These are phyloP conservation scores for Malacoraja senta DNA, from an alignment of 2,797 vertebrate genomes.

Conservation along the genomic window DNA sequence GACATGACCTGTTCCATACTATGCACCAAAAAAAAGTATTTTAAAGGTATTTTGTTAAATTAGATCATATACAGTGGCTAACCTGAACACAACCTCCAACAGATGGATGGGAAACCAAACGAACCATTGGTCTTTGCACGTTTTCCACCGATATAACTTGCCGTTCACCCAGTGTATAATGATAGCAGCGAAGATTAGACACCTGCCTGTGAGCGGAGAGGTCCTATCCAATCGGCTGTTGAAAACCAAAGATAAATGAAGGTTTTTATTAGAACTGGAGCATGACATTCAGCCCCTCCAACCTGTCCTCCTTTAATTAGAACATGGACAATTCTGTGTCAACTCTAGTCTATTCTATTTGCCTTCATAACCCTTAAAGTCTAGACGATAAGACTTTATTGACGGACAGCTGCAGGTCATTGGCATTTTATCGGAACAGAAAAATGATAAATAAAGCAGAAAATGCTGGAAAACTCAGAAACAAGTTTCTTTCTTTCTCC, in stretches of 20 bases:
- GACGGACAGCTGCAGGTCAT: too few relatives aligned
- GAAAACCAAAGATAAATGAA: slow-evolving; percentile 1
- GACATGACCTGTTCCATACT: neutral
- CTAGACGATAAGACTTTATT: neutral
- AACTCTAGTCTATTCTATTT: neutral
- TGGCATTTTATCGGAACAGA: neutral
- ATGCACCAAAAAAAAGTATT: neutral
- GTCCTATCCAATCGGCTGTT: neutral
- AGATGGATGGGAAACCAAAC: slow-evolving; percentile 14
- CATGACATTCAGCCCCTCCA: neutral
- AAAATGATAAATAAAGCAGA: neutral
- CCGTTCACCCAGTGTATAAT: neutral
- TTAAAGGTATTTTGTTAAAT: neutral
- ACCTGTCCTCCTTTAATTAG: neutral
- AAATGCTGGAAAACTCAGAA: neutral
- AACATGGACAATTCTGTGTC: neutral
- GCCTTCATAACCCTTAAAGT: neutral
- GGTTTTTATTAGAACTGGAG: neutral
- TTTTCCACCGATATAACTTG: neutral
- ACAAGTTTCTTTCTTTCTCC: neutral
- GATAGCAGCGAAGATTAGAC: neutral
- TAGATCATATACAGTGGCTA: neutral
- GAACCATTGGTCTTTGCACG: slow-evolving; percentile 11
- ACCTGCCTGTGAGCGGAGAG: neutral
- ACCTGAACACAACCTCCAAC: slow-evolving; percentile 21